These are phyloP conservation scores for Phataginus tricuspis DNA, from an alignment of 2,797 vertebrate genomes.

Conservation along the genomic window DNA sequence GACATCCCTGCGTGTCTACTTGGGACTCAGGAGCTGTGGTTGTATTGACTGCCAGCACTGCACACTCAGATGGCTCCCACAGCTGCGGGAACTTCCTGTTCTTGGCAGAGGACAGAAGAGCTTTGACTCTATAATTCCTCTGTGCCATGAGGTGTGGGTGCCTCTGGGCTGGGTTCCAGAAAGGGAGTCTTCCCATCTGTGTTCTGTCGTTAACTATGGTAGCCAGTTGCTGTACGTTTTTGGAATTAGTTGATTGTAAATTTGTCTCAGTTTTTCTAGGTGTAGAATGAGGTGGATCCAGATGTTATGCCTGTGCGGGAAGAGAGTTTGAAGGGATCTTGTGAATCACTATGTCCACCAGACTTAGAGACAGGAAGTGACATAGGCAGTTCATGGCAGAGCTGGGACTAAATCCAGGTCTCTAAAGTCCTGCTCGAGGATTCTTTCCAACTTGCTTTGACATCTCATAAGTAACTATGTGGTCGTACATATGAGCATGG, in stretches of 20 bases:
- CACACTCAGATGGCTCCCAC: neutral
- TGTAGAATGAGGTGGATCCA: neutral
- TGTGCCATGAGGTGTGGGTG: neutral
- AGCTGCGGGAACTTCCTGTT: conserved; percentile 43
- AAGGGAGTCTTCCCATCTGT: neutral
- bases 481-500: neutral
- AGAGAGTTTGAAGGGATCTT: neutral
- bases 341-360: conserved; percentile 43
- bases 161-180: neutral
- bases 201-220: neutral
- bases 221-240: neutral
- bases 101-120: conserved; percentile 24
- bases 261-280: conserved; percentile 9
- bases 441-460: neutral
- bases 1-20: neutral
- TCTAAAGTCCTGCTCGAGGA: neutral
- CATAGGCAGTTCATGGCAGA: neutral
- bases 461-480: neutral
- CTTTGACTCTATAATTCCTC: neutral
- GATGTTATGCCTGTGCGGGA: conserved; percentile 11
- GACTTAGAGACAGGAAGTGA: conserved; percentile 41
- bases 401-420: conserved; percentile 15
- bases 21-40: neutral
- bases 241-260: neutral
- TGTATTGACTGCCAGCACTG: neutral